phyloP scores from a whole-genome alignment of 2,113 vertebrate species.

The Tylochromis polylepis region DNA sequence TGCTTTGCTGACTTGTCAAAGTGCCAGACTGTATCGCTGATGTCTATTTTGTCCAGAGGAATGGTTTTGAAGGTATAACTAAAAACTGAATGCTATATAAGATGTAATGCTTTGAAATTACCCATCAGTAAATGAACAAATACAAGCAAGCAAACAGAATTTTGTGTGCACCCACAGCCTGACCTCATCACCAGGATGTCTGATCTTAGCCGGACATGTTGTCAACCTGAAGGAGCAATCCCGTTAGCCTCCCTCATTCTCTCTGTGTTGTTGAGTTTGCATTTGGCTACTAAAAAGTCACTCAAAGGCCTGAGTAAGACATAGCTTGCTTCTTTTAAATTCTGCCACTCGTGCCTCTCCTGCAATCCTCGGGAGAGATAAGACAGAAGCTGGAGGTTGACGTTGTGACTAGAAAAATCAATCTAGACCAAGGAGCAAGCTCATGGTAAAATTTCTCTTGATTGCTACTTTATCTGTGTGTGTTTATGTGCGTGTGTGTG shows the following conservation, averaged over 20 bases:
- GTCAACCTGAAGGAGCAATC: neutral
- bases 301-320: neutral
- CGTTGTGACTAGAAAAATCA: slow-evolving; percentile 36
- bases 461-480: slow-evolving; percentile 11
- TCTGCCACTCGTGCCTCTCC: neutral
- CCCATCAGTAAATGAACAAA: neutral
- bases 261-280: neutral
- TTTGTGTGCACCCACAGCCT: neutral
- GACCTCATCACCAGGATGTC: neutral
- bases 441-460: slow-evolving; percentile 25
- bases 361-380: slow-evolving; percentile 13
- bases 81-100: neutral
- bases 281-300: neutral
- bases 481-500: neutral
- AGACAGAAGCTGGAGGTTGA: slow-evolving; percentile 44
- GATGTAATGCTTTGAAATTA: neutral
- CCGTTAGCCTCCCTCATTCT: neutral
- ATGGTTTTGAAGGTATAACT: neutral
- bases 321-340: slow-evolving; percentile 1
- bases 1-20: neutral
- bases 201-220: neutral
- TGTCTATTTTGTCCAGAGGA: neutral
- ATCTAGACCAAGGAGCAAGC: slow-evolving; percentile 15
- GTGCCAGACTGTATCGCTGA: neutral
- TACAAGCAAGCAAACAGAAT: neutral